Conservation (phyloP, 2,888 invertebrate genomes). For the Eupithecia dodoneata region DNA sequence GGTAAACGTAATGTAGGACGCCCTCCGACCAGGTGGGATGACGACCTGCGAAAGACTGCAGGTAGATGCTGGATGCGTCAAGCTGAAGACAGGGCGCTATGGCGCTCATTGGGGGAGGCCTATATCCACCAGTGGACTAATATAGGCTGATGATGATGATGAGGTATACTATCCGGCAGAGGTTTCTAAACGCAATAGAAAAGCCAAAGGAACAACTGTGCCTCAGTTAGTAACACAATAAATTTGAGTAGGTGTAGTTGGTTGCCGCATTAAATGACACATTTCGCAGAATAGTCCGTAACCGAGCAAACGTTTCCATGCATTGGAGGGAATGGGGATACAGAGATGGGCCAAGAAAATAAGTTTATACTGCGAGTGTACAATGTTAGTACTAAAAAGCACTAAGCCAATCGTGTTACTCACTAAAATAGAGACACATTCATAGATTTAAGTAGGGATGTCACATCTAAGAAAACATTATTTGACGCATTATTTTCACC, state of each 20-base stretch:
- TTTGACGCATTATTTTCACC: not conserved
- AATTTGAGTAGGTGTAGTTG: not conserved
- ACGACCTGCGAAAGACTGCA: no score
- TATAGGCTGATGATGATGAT: no score
- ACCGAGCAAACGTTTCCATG: not conserved
- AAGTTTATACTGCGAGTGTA: constrained; percentile 25
- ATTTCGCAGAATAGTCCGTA: not conserved
- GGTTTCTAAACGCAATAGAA: not conserved
- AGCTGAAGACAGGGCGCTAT: no score
- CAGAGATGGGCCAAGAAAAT: constrained; percentile 15
- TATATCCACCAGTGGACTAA: no score
- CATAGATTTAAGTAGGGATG: constrained; percentile 36
- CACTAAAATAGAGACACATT: constrained; percentile 53
- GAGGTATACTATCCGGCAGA: not conserved
- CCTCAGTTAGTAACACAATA: not conserved
- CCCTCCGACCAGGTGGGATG: no score
- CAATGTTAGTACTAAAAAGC: constrained; percentile 44
- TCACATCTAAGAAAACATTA: not conserved
- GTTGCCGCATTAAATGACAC: not conserved
- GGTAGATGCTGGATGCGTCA: no score
- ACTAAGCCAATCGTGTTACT: constrained; percentile 46
- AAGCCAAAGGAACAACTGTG: not conserved
- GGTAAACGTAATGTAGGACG: no score
- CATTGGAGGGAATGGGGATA: not conserved
- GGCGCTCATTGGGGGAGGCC: no score